Evolutionary conservation across 2,888 invertebrate genomes (phyloP).

Genomic region (Aporophyla lueneburgensis): DNA sequence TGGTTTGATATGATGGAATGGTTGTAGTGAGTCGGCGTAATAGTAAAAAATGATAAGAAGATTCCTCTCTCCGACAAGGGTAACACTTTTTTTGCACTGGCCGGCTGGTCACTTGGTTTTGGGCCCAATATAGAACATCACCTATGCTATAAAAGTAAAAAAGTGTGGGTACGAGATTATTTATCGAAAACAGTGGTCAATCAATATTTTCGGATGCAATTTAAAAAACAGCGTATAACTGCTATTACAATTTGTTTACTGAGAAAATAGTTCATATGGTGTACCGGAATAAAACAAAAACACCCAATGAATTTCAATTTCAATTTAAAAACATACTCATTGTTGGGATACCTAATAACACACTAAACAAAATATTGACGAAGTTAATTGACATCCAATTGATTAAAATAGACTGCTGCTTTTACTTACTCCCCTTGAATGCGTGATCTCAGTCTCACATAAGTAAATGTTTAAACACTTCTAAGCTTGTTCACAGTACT

Average conservation of each 20-base stretch:
- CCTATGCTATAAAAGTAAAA: neutral
- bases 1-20: too few species aligned
- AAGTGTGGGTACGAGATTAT: neutral
- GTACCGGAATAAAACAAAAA: neutral
- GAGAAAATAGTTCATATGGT: neutral
- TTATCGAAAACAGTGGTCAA: neutral
- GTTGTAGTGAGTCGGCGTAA: too few species aligned
- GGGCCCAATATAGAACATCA: too few species aligned
- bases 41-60: too few species aligned
- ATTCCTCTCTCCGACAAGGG: too few species aligned
- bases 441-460: neutral
- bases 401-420: constrained; percentile 17
- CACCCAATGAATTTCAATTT: neutral
- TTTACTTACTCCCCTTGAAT: constrained; percentile 25
- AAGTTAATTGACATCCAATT: constrained; percentile 19
- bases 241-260: neutral
- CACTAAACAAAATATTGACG: neutral
- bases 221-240: neutral
- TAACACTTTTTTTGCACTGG: too few species aligned
- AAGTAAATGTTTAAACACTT: constrained; percentile 19
- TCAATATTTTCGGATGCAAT: neutral
- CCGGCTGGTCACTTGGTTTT: too few species aligned
- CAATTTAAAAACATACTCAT: neutral
- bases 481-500: constrained; percentile 5
- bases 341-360: neutral